Conservation (phyloP, 1,140 invertebrate genomes). For the Zaprionus ornatus region DNA sequence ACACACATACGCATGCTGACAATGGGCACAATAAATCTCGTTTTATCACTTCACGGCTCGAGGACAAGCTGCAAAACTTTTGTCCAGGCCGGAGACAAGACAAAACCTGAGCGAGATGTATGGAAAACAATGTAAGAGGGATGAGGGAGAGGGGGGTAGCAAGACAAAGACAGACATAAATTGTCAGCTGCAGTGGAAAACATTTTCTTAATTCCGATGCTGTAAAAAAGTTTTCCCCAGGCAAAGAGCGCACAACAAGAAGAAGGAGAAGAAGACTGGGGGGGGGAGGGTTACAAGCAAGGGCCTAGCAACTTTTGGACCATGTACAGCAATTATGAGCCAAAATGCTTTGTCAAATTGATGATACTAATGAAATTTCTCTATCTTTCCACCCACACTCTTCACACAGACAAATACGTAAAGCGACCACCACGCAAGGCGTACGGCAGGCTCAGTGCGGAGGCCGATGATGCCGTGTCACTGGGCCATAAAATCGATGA, state of each 20-base stretch:
- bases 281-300: too few species aligned
- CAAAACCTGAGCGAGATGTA: slow-evolving; percentile 28
- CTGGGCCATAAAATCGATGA: slow-evolving; percentile 81
- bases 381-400: slow-evolving; percentile 31
- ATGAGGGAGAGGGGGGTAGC: background rate
- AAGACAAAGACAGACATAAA: slow-evolving; percentile 61
- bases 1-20: slow-evolving; percentile 28
- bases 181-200: slow-evolving; percentile 57
- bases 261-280: too few species aligned
- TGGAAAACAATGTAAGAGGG: slow-evolving; percentile 27
- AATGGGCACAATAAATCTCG: slow-evolving; percentile 69
- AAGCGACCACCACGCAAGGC: slow-evolving; percentile 82
- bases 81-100: slow-evolving; percentile 33
- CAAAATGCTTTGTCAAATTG: slow-evolving; percentile 32
- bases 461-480: slow-evolving; percentile 77
- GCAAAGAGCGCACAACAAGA: too few species aligned
- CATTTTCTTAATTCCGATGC: slow-evolving; percentile 56
- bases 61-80: slow-evolving; percentile 58
- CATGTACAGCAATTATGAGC: slow-evolving; percentile 15
- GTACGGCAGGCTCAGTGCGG: slow-evolving; percentile 79
- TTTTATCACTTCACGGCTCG: slow-evolving; percentile 71
- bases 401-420: slow-evolving; percentile 76
- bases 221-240: slow-evolving; percentile 29
- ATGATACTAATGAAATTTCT: slow-evolving; percentile 51
- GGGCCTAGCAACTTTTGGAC: background rate